Evolutionary conservation across 2,888 invertebrate genomes (phyloP).

Genomic region (Chaitophorus viminalis): DNA sequence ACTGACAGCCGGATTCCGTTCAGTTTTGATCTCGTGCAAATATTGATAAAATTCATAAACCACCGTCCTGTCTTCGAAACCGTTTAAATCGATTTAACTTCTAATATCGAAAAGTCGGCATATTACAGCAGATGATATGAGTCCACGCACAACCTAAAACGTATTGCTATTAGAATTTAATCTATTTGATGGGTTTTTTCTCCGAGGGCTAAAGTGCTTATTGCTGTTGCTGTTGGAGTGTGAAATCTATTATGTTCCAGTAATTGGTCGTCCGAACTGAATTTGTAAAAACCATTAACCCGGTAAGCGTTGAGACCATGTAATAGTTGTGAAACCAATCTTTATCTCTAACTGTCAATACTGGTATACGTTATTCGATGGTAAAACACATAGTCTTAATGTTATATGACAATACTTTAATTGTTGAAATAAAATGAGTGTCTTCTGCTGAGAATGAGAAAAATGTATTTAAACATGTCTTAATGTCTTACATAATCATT

Average conservation of each 20-base stretch:
- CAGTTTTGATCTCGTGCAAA: no score
- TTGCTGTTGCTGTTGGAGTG: neutral
- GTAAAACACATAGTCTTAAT: no score
- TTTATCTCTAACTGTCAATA: neutral
- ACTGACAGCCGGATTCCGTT: no score
- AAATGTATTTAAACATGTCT: no score
- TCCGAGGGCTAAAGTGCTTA: neutral
- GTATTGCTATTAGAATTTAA: slow-evolving; percentile 17
- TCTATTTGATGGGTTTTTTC: neutral
- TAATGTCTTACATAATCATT: no score
- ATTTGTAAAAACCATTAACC: slow-evolving; percentile 12
- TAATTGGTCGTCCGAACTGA: neutral
- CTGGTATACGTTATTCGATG: neutral
- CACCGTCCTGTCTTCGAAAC: no score
- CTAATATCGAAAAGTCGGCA: neutral
- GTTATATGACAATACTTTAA: no score
- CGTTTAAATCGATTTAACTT: neutral
- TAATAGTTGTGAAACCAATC: neutral
- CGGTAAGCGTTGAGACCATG: neutral
- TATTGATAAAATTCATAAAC: no score
- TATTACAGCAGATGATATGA: neutral
- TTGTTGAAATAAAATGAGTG: no score
- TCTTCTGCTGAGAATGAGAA: no score
- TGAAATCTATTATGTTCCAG: slow-evolving; percentile 8
- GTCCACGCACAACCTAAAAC: neutral